These are phyloP conservation scores for Harpagifer antarcticus DNA, from an alignment of 2,797 vertebrate genomes.

Conservation along the genomic window DNA sequence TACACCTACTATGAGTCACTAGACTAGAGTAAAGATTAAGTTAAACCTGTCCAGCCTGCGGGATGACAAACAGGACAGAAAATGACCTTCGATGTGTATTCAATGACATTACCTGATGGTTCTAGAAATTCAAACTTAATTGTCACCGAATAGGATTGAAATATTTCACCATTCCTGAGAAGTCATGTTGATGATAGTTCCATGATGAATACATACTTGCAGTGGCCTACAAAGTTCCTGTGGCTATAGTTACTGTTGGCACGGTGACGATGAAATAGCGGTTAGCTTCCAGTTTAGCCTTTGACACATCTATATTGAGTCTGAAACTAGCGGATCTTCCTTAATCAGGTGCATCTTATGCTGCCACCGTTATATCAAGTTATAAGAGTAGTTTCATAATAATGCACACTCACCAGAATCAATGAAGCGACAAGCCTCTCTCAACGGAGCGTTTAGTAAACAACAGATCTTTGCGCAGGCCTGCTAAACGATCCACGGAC, in stretches of 20 bases:
- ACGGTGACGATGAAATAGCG: slow-evolving; percentile 7
- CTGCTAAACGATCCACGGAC: slow-evolving; percentile 9
- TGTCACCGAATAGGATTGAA: rapidly evolving
- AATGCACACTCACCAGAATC: slow-evolving; percentile 46
- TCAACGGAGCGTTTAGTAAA: not conserved
- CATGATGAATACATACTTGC: not conserved
- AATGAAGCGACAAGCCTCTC: not conserved
- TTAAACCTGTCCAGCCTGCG: not conserved
- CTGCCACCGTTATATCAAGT: not conserved
- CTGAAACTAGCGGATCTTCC: no score
- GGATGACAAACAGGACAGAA: not conserved
- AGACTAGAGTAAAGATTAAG: not conserved
- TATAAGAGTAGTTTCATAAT: not conserved
- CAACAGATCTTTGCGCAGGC: slow-evolving; percentile 44
- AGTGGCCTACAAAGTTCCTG: not conserved
- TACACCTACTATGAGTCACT: not conserved
- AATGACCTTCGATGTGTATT: slow-evolving; percentile 39
- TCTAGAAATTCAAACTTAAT: not conserved
- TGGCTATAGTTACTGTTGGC: not conserved
- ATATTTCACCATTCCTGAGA: not conserved
- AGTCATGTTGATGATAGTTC: not conserved
- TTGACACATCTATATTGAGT: not conserved
- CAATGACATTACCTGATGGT: not conserved
- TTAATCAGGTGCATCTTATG: not conserved
- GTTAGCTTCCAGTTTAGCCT: not conserved